Percentiles rank a stretch among this genome's conserved stretches.
Evolutionary conservation across 53 echinoderm and acorn worm species (phyloP).

Genomic region (Holothuria leucospilota): DNA sequence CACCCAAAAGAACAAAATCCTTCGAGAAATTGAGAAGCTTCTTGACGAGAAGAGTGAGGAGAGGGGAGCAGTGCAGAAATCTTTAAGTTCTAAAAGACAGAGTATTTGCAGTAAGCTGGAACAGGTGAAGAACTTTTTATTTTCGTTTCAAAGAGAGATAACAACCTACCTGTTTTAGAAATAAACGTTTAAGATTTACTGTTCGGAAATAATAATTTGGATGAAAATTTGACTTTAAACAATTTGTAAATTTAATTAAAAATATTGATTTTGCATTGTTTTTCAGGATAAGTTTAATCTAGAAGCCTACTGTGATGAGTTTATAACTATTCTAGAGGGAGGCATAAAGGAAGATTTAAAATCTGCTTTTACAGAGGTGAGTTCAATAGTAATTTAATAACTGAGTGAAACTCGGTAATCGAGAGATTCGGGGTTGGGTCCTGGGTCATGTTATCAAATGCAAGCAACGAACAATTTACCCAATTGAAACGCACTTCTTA

Average conservation of each 20-base stretch:
- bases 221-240: no score
- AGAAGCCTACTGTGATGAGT: constrained; percentile 28
- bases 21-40: constrained; percentile 1
- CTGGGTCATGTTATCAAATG: no score
- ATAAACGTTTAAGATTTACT: no score
- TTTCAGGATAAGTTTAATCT: constrained; percentile 21
- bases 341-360: constrained; percentile 31
- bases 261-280: background rate
- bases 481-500: no score
- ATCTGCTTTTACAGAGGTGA: constrained; percentile 31
- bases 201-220: no score
- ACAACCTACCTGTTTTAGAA: no score
- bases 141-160: no score
- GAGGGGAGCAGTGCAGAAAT: constrained; percentile 19
- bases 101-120: constrained; percentile 16
- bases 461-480: no score
- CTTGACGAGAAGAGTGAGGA: constrained; percentile 12
- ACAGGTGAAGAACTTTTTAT: background rate
- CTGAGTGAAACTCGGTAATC: no score
- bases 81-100: constrained; percentile 1
- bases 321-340: constrained; percentile 38
- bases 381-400: background rate
- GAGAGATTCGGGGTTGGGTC: no score
- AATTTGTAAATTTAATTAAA: background rate
- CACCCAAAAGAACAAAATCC: constrained; percentile 12